phyloP scores from a whole-genome alignment of 2,888 invertebrate genomes.

The Drosophila planitibia region DNA sequence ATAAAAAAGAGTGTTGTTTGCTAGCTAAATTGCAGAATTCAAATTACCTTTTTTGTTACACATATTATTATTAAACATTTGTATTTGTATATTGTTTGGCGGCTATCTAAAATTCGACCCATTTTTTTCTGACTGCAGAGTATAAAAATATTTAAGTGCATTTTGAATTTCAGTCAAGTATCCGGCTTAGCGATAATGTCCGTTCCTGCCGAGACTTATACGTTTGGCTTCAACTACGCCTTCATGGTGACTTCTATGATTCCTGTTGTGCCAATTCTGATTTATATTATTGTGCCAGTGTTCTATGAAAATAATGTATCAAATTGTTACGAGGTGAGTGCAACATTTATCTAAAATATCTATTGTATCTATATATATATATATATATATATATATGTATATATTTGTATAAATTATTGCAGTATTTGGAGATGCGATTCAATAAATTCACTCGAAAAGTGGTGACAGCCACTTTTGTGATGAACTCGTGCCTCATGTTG shows the following conservation, averaged over 20 bases:
- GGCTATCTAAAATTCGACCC: too few species aligned
- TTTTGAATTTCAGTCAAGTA: conserved; percentile 85
- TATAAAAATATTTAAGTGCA: background rate
- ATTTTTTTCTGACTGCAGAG: background rate
- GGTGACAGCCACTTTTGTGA: conserved; percentile 79
- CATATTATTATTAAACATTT: too few species aligned
- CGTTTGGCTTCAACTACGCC: conserved; percentile 86
- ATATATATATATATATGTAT: background rate
- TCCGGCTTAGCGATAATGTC: conserved; percentile 87
- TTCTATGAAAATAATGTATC: conserved; percentile 86
- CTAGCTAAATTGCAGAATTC: too few species aligned
- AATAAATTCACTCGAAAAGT: conserved; percentile 79
- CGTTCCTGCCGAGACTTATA: conserved; percentile 86
- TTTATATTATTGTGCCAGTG: conserved; percentile 86
- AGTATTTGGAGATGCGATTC: conserved; percentile 84
- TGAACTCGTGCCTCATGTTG: conserved; percentile 76
- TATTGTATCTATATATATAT: background rate
- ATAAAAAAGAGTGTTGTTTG: too few species aligned
- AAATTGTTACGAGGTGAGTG: conserved; percentile 86
- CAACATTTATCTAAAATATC: background rate
- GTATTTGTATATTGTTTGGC: too few species aligned
- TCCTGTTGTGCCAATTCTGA: conserved; percentile 78
- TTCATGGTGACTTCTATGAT: conserved; percentile 84
- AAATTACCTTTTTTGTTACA: too few species aligned
- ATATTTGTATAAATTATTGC: background rate